These are phyloP conservation scores for Venusia cambrica DNA, from an alignment of 2,888 invertebrate species.

Conservation along the genomic window DNA sequence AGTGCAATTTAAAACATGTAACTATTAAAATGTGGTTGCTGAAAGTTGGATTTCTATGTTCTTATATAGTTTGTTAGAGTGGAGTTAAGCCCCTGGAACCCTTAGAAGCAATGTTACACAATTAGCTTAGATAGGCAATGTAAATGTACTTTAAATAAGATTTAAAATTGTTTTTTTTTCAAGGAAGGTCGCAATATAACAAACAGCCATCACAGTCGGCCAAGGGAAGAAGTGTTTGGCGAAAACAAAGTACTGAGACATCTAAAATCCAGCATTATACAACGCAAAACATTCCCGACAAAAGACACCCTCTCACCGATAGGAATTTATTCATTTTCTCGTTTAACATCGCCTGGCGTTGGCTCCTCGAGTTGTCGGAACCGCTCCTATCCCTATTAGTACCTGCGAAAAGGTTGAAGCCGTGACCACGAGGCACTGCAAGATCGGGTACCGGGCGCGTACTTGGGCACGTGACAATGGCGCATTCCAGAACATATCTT, in stretches of 20 bases:
- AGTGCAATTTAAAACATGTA: too few species aligned
- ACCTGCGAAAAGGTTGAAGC: constrained; percentile 76
- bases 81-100: too few species aligned
- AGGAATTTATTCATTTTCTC: constrained; percentile 97
- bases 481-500: constrained; percentile 18
- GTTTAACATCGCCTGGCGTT: constrained; percentile 93
- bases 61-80: too few species aligned
- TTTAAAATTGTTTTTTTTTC: constrained; percentile 37
- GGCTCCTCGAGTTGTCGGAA: constrained; percentile 84
- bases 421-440: constrained; percentile 54
- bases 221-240: constrained; percentile 65
- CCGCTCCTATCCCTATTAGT: constrained; percentile 84
- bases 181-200: constrained; percentile 43
- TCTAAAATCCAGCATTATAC: constrained; percentile 50
- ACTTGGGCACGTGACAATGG: constrained; percentile 39
- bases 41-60: too few species aligned
- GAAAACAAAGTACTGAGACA: constrained; percentile 65
- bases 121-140: constrained; percentile 16
- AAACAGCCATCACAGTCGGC: constrained; percentile 67
- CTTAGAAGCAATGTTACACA: not conserved
- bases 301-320: constrained; percentile 87
- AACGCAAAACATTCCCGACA: constrained; percentile 46
- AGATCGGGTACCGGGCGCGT: constrained; percentile 58
- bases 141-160: constrained; percentile 48
- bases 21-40: too few species aligned